Evolutionary conservation across 2,888 invertebrate species (phyloP), one percentile per base, ranked within the genome.

Genomic region (Perizoma flavofasciatum): DNA sequence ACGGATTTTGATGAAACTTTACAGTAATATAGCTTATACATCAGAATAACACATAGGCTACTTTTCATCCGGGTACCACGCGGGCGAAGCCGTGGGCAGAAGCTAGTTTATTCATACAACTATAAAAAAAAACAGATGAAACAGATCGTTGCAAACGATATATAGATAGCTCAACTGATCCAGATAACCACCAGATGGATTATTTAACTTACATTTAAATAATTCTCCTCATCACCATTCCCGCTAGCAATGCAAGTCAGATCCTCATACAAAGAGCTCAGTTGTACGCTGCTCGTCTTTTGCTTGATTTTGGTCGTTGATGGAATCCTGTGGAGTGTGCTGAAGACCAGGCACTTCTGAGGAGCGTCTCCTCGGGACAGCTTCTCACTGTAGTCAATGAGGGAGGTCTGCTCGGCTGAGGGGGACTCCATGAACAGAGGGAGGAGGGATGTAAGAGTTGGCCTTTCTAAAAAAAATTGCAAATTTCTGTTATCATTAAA

Each of bases 301-400:
- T 66, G 69, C n/a, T 65, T 68, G 0, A 63, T 52, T 4, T 48
- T 63, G 0, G 77, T 77, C 0, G 81, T 74, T 1, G 80, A 70
- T 0, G 84, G 82, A 22, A 83, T 66, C 6, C 83, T 74, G 49
- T 86, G 84, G 65, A 84, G 85, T 0, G 86, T 85, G 59, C 81
- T 86, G 69, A 80, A 85, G 4, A 89, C 79, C 6, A 80, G 68
- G 54, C 85, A 88, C 41, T 83, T 83, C 48, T 78, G 80, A 0
- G 81, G 71, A 0, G 72, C 58, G 8, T 84, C 83, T 0, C 77
- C 68, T 4, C 74, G 75, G 33, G 77, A 82, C 0, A 91, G 72
- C 55, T 87, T 89, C 58, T 89, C 88, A 4, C 85, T 89, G 67
- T 81, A 82, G 7, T 87, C 85, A 35, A 89, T 59, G 51, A 89